These are phyloP conservation scores for Merodon equestris DNA, from an alignment of 2,888 invertebrate genomes.

Conservation along the genomic window DNA sequence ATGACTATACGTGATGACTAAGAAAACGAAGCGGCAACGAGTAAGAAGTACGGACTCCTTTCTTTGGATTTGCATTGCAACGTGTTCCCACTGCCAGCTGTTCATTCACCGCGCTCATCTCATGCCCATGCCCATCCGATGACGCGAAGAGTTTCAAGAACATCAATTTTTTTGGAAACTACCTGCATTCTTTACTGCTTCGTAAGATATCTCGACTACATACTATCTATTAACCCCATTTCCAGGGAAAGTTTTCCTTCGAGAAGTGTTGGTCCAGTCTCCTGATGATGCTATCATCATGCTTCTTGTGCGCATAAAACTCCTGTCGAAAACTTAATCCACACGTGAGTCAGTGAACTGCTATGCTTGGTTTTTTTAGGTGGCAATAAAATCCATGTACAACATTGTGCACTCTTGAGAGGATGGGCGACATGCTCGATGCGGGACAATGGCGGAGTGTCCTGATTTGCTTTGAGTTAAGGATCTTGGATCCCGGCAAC, in stretches of 20 bases:
- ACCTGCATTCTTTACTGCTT: constrained; percentile 50
- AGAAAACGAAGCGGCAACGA: background rate
- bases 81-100: constrained; percentile 50
- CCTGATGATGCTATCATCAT: constrained; percentile 54
- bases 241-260: constrained; percentile 18
- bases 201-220: constrained; percentile 43
- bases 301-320: constrained; percentile 62
- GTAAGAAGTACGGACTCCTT: constrained; percentile 11
- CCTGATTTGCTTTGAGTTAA: constrained; percentile 61
- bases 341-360: constrained; percentile 68
- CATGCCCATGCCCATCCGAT: background rate
- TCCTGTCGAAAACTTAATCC: constrained; percentile 67
- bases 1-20: constrained; percentile 66
- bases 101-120: constrained; percentile 4
- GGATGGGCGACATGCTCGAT: constrained; percentile 18
- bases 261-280: constrained; percentile 38
- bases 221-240: constrained; percentile 43
- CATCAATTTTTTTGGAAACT: constrained; percentile 37
- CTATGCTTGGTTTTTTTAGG: constrained; percentile 21
- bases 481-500: constrained; percentile 56
- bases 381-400: constrained; percentile 65
- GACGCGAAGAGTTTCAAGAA: background rate
- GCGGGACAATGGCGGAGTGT: constrained; percentile 18
- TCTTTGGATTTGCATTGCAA: constrained; percentile 59
- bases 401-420: constrained; percentile 58